Evolutionary conservation across 1,140 invertebrate species (phyloP).

Genomic region (Anastrepha ludens): DNA sequence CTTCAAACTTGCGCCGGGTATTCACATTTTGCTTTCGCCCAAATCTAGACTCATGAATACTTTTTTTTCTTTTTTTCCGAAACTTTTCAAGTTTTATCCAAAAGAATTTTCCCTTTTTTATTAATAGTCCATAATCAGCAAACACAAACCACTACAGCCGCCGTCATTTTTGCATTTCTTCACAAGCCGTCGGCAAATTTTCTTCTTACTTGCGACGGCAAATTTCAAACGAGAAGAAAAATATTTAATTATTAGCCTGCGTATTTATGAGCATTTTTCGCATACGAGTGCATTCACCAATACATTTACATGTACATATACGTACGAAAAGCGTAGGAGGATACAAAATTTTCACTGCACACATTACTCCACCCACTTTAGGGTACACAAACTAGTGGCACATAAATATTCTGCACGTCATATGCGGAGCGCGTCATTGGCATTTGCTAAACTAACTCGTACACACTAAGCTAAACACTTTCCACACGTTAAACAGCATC

Average conservation of each 20-base stretch:
- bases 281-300: neutral
- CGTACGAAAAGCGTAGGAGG: neutral
- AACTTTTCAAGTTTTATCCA: too few species aligned
- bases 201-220: neutral
- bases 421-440: slow-evolving; percentile 33
- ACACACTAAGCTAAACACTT: slow-evolving; percentile 26
- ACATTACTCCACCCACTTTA: slow-evolving; percentile 47
- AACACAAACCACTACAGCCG: too few species aligned
- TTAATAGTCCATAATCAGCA: too few species aligned
- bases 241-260: neutral
- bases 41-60: too few species aligned
- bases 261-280: slow-evolving; percentile 39
- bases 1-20: too few species aligned
- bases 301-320: slow-evolving; percentile 4
- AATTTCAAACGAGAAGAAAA: neutral
- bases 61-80: too few species aligned
- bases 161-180: neutral
- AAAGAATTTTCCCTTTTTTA: too few species aligned
- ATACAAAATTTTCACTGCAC: slow-evolving; percentile 39
- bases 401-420: slow-evolving; percentile 49
- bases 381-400: neutral
- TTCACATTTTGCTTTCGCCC: too few species aligned
- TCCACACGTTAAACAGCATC: neutral
- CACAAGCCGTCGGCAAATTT: neutral
- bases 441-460: neutral